phyloP scores from a whole-genome alignment of 2,888 invertebrate genomes.

The Schizotus pectinicornis region DNA sequence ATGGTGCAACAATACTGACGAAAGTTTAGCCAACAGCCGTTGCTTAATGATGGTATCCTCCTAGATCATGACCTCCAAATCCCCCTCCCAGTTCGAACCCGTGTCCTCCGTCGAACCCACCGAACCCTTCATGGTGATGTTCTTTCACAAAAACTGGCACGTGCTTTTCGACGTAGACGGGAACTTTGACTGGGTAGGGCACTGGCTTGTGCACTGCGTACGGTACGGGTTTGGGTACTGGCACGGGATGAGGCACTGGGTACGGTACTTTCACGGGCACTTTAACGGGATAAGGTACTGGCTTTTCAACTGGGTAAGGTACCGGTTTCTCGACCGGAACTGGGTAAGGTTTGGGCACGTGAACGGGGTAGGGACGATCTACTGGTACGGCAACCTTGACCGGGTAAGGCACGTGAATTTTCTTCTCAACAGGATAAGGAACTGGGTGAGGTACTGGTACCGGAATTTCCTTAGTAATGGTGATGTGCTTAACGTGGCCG shows the following conservation, averaged over 20 bases:
- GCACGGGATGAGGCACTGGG: constrained; percentile 55
- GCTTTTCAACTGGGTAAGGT: constrained; percentile 63
- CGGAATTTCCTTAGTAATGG: constrained; percentile 56
- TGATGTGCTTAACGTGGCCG: constrained; percentile 49
- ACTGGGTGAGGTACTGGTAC: constrained; percentile 63
- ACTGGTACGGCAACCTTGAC: constrained; percentile 59
- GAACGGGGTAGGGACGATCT: constrained; percentile 57
- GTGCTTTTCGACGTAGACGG: constrained; percentile 61
- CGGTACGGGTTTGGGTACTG: constrained; percentile 47
- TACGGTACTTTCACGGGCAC: constrained; percentile 61
- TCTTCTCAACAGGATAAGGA: constrained; percentile 61
- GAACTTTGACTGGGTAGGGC: constrained; percentile 57
- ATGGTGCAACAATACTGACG: constrained; percentile 41
- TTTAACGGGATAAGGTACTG: constrained; percentile 61
- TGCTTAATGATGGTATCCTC: constrained; percentile 33
- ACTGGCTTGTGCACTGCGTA: constrained; percentile 50
- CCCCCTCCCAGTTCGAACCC: constrained; percentile 27
- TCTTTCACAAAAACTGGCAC: constrained; percentile 54
- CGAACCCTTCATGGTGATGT: constrained; percentile 41
- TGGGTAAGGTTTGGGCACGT: constrained; percentile 59
- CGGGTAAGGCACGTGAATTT: constrained; percentile 58
- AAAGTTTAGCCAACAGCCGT: constrained; percentile 35
- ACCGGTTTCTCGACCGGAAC: constrained; percentile 63
- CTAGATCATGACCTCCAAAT: constrained; percentile 3
- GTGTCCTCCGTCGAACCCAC: constrained; percentile 35